Conservation (phyloP, 2,888 invertebrate species). For the Venustoraphidia nigricollis region DNA sequence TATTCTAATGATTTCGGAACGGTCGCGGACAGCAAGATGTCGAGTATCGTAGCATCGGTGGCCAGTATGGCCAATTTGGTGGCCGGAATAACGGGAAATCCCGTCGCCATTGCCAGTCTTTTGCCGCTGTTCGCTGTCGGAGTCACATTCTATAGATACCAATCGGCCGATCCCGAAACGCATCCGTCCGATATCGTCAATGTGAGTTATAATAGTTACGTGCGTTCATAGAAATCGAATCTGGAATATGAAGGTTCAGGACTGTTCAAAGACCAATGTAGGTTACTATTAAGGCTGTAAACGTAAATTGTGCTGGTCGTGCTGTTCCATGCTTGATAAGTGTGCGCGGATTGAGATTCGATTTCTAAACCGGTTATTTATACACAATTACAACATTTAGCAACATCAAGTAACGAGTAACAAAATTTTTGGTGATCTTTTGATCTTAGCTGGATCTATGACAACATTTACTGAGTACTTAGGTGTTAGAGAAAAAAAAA, state of each 20-base stretch:
- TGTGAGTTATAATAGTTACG: slow-evolving; percentile 33
- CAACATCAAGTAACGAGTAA: too few relatives aligned
- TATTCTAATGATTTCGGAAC: slow-evolving; percentile 4
- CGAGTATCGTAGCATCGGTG: slow-evolving; percentile 28
- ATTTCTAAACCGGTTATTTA: not conserved
- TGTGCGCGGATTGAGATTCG: too few relatives aligned
- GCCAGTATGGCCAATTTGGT: slow-evolving; percentile 26
- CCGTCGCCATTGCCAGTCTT: slow-evolving; percentile 51
- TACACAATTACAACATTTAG: too few relatives aligned
- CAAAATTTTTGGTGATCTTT: too few relatives aligned
- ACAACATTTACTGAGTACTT: too few relatives aligned
- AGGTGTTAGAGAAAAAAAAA: too few relatives aligned
- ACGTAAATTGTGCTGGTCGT: not conserved
- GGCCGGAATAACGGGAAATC: slow-evolving; percentile 23
- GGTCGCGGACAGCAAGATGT: slow-evolving; percentile 21
- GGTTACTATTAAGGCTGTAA: too few relatives aligned
- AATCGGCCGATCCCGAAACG: slow-evolving; percentile 68
- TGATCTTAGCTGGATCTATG: too few relatives aligned
- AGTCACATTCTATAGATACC: slow-evolving; percentile 65
- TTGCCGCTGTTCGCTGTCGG: slow-evolving; percentile 70
- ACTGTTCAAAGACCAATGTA: too few relatives aligned
- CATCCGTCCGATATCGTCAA: slow-evolving; percentile 52
- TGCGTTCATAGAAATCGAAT: not conserved
- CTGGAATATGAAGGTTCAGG: too few relatives aligned
- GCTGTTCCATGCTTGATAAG: too few relatives aligned